Conservation (phyloP, 2,113 vertebrate species). For the Pyxicephalus adspersus region DNA sequence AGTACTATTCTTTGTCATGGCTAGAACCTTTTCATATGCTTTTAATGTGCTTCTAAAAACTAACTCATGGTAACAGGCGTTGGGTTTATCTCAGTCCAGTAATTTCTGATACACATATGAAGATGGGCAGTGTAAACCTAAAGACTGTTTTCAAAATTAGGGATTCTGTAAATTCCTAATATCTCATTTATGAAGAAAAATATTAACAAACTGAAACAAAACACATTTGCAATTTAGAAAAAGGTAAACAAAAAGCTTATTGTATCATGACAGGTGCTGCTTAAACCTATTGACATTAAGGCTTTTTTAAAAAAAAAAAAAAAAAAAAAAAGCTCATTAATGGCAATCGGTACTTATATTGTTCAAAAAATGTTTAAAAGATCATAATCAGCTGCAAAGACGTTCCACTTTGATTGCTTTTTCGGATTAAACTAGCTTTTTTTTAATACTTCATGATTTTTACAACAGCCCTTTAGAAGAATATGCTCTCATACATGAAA, state of each 20-base stretch:
- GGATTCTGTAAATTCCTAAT: too few species aligned
- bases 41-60: too few species aligned
- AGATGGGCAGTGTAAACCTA: too few species aligned
- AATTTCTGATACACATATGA: too few species aligned
- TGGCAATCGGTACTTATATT: conserved; percentile 7
- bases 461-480: background rate
- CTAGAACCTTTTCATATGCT: too few species aligned
- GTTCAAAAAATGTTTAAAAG: conserved; percentile 18
- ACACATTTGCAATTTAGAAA: conserved; percentile 17
- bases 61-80: too few species aligned
- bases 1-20: too few species aligned
- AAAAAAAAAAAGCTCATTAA: conserved; percentile 1
- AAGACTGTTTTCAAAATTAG: too few species aligned
- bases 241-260: background rate
- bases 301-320: conserved; percentile 6
- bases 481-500: conserved; percentile 13
- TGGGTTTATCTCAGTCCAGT: too few species aligned
- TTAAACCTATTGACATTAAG: conserved; percentile 25
- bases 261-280: conserved; percentile 21
- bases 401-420: conserved; percentile 30
- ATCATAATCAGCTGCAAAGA: conserved; percentile 28
- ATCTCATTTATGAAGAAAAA: too few species aligned
- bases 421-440: conserved; percentile 25
- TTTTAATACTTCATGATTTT: background rate
- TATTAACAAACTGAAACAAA: background rate